Conservation (phyloP, 2,113 vertebrate genomes). For the Sardina pilchardus region DNA sequence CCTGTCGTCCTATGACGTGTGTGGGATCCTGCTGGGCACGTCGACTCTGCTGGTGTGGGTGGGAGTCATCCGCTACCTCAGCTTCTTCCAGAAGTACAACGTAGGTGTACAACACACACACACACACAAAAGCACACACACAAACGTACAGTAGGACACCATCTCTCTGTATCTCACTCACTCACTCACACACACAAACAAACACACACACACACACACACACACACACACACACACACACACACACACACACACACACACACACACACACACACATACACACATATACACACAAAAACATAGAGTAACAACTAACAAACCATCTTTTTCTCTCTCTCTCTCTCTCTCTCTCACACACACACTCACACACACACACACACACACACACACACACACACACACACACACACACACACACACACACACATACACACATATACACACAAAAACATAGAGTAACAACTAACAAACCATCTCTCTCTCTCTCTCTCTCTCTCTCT, state of each 20-base stretch:
- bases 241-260: background rate
- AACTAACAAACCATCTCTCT: too few species aligned
- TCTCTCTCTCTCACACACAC: background rate
- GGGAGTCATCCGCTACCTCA: conserved; percentile 93
- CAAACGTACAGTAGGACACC: background rate
- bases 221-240: background rate
- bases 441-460: too few species aligned
- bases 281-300: background rate
- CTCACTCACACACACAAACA: background rate
- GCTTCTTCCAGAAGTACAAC: conserved; percentile 96
- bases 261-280: background rate
- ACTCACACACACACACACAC: background rate
- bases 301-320: background rate
- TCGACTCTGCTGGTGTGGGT: conserved; percentile 95
- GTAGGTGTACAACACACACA: conserved; percentile 68
- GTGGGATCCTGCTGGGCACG: conserved; percentile 90
- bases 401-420: background rate
- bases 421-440: background rate
- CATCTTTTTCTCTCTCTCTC: too few species aligned
- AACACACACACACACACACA: background rate
- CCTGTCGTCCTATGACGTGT: conserved; percentile 85
- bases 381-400: background rate
- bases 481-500: too few species aligned
- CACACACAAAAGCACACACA: background rate
- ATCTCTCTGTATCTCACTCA: too few species aligned